A percentile compares a stretch with the other conserved stretches of the same genome.
phyloP scores from a whole-genome alignment of 1,140 invertebrate genomes.

The Eciton burchellii region DNA sequence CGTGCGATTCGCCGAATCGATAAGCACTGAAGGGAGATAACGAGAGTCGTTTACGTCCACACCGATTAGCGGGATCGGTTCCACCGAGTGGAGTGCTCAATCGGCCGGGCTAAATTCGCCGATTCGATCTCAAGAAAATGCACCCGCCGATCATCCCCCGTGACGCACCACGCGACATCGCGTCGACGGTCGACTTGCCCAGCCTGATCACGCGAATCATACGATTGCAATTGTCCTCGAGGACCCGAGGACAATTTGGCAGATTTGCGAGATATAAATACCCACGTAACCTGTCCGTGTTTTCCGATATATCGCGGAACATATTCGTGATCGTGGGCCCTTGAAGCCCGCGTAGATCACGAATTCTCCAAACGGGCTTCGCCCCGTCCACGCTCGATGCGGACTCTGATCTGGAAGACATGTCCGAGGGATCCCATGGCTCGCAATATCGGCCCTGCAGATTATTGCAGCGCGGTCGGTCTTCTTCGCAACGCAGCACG shows the following conservation, averaged over 20 bases:
- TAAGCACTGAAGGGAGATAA: slow-evolving; percentile 73
- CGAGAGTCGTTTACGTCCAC: slow-evolving; percentile 73
- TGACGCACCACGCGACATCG: background rate
- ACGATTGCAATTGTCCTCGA: too few species aligned
- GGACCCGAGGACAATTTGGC: too few species aligned
- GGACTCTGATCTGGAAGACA: background rate
- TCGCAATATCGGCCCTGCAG: slow-evolving; percentile 26
- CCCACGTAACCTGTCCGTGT: too few species aligned
- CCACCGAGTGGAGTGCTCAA: slow-evolving; percentile 61
- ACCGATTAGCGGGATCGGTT: slow-evolving; percentile 70
- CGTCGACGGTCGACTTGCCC: too few species aligned
- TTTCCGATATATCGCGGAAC: too few species aligned
- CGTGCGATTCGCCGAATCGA: slow-evolving; percentile 72
- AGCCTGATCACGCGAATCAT: too few species aligned
- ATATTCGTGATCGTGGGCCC: too few species aligned
- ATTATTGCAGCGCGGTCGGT: background rate
- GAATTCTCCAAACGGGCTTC: too few species aligned
- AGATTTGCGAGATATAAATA: too few species aligned
- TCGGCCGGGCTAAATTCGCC: slow-evolving; percentile 61
- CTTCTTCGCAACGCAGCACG: slow-evolving; percentile 13
- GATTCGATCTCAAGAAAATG: slow-evolving; percentile 49
- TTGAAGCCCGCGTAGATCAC: too few species aligned
- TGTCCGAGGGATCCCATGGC: background rate
- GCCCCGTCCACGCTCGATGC: too few species aligned
- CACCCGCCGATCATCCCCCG: slow-evolving; percentile 14